Evolutionary conservation across 2,888 invertebrate genomes (phyloP).

Genomic region (Siphlonurus alternatus): DNA sequence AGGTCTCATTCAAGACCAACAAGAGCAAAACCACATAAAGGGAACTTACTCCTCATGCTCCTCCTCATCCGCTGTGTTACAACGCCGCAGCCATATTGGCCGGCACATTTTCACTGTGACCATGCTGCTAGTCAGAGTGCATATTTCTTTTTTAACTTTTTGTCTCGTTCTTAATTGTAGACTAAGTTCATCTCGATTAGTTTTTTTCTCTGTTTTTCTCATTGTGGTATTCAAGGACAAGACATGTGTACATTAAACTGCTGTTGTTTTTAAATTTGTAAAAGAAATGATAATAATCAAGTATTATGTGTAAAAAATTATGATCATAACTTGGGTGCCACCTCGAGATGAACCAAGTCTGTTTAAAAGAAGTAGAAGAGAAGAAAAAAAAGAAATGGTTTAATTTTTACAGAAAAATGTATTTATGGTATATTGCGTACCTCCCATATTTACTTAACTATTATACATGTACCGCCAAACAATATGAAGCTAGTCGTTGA

Average conservation of each 20-base stretch:
- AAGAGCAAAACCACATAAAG: slow-evolving; percentile 45
- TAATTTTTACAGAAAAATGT: background rate
- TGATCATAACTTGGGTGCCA: background rate
- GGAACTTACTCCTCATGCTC: background rate
- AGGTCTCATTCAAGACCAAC: slow-evolving; percentile 94
- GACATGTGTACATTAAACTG: background rate
- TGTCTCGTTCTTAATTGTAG: too few relatives aligned
- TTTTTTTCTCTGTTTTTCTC: background rate
- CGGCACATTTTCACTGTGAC: slow-evolving; percentile 15
- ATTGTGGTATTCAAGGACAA: background rate
- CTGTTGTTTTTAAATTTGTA: background rate
- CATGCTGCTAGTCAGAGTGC: slow-evolving; percentile 16
- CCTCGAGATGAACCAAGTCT: background rate
- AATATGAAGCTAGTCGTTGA: slow-evolving; percentile 16
- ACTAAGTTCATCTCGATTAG: background rate
- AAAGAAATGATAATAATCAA: too few relatives aligned
- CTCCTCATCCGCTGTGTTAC: background rate
- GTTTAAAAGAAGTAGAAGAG: background rate
- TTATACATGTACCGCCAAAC: slow-evolving; percentile 15
- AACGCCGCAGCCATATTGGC: slow-evolving; percentile 15
- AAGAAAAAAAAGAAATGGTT: background rate
- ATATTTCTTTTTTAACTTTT: background rate
- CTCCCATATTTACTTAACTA: slow-evolving; percentile 12
- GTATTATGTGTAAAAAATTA: too few relatives aligned
- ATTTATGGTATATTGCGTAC: slow-evolving; percentile 11